phyloP scores from a whole-genome alignment of 2,888 invertebrate genomes.

The Aquatica leii region DNA sequence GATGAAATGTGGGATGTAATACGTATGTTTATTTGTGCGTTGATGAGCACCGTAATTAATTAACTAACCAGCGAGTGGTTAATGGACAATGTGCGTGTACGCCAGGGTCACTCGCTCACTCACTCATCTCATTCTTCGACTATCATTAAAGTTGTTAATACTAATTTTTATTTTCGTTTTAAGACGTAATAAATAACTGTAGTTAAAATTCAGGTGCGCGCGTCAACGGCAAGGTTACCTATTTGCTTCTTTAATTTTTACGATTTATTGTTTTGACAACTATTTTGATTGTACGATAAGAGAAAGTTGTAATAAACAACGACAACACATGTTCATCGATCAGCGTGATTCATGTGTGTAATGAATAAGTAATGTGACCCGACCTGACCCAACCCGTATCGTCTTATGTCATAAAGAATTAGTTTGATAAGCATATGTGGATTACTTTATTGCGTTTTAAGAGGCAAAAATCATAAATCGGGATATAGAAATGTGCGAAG shows the following conservation, averaged over 20 bases:
- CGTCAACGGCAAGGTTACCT: neutral
- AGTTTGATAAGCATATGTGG: conserved; percentile 7
- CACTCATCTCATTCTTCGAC: conserved; percentile 17
- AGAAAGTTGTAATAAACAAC: neutral
- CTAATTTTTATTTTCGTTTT: conserved; percentile 10
- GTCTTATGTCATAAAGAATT: conserved; percentile 25
- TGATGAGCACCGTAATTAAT: conserved; percentile 34
- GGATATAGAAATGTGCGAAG: neutral
- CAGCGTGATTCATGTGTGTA: conserved; percentile 35
- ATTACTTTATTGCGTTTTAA: conserved; percentile 2
- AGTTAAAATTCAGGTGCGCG: neutral
- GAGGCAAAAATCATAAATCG: neutral
- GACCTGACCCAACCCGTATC: conserved; percentile 44
- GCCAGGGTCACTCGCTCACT: conserved; percentile 29
- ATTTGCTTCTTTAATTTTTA: no score
- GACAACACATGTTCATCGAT: conserved; percentile 33
- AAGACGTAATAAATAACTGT: neutral
- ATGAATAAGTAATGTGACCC: conserved; percentile 40
- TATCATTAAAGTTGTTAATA: conserved; percentile 4
- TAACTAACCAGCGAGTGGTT: conserved; percentile 30
- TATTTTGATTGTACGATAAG: no score
- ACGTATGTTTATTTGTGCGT: conserved; percentile 34
- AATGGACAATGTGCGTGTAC: conserved; percentile 35
- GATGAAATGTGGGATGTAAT: conserved; percentile 27
- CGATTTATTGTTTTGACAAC: no score